These are phyloP conservation scores for Stenodera caucasica DNA, from an alignment of 2,888 invertebrate genomes.

Conservation along the genomic window DNA sequence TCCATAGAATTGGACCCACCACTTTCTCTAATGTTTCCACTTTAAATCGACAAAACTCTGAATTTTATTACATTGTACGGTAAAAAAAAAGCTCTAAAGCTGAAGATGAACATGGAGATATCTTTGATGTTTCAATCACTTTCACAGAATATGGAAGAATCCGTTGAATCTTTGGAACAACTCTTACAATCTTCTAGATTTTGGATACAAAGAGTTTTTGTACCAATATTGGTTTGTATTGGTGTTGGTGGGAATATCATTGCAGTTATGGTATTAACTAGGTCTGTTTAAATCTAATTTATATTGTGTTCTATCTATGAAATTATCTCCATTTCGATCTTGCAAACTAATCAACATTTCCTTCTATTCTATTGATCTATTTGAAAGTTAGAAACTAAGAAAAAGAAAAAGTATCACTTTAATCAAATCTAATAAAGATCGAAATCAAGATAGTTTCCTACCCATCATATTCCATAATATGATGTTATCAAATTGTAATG, in stretches of 20 bases:
- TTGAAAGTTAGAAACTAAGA: no score
- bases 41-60: no score
- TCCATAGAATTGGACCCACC: no score
- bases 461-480: no score
- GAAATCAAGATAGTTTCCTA: constrained; percentile 4
- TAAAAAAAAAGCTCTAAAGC: no score
- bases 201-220: constrained; percentile 64
- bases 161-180: constrained; percentile 34
- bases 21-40: no score
- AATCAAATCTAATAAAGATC: not conserved
- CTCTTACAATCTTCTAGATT: constrained; percentile 56
- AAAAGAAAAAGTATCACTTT: no score
- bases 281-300: constrained; percentile 51
- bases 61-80: no score
- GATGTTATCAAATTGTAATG: no score
- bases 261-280: constrained; percentile 61
- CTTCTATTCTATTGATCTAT: not conserved
- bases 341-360: not conserved
- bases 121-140: no score
- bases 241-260: constrained; percentile 70
- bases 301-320: not conserved
- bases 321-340: not conserved
- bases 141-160: constrained; percentile 25
- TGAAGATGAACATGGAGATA: no score
- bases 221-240: constrained; percentile 66